Base-by-base conservation (phyloP, 2,797 vertebrate species). In the Tokudaia tokunoshimensis region DNA sequence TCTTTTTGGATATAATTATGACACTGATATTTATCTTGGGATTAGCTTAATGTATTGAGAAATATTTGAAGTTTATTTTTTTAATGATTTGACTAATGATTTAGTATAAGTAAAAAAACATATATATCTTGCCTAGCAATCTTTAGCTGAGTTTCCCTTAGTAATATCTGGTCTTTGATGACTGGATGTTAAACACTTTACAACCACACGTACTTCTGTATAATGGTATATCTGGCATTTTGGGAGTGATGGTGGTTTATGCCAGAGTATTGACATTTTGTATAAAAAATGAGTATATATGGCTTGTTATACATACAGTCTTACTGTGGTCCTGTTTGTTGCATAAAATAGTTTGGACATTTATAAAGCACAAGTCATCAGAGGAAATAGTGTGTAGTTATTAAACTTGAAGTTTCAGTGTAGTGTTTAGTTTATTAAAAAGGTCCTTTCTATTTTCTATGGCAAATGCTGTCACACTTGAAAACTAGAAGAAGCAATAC, bases 401-500 rank as follows among this genome's bases (percentile, higher is more conserved):
- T 52, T 97, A 96, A 96, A 93, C 4, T 80, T 83, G 94, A 84
- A 92, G 65, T 90, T 95, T 96, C 87, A 94, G 85, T 94, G 50
- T 92, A 91, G 91, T 65, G 72, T 92, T 95, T 94, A 82, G 95
- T 95, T 94, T 98, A 82, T 50, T 55, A 63, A 97, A 89, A 90
- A 96, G 93, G 82, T 95, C 90, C 83, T 98, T 98, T 97, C 97
- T 98, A 97, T 98, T 98, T 98, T 98, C 96, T 98, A 97, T 94
- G 78, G 55, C 90, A 97, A 92, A 96, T 76, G 96, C 91, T 98
- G 98, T 97, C 96, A 96, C 98, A 97, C 96, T 95, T 94, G 91
- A 97, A 93, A 97, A 98, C 97, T 96, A 97, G 97, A 98, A 97
- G 97, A 98, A 98, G 97, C 98, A 98, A 98, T 98, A 98, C 87